Base-by-base conservation (phyloP, 2,888 invertebrate species). In the Melipona beecheii region DNA sequence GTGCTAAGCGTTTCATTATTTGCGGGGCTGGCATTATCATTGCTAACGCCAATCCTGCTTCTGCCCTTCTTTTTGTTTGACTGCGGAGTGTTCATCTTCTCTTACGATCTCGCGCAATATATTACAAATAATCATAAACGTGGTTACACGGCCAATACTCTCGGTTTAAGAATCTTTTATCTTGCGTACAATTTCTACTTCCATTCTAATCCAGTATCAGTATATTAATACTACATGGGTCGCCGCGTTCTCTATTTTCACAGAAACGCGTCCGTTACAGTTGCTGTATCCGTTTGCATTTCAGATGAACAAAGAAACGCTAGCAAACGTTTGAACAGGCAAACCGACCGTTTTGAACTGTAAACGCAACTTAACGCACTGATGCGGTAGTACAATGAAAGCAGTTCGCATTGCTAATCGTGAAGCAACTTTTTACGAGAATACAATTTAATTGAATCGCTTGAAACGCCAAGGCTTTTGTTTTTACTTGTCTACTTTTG, bases 21-120 rank as follows among this genome's bases (percentile, higher is more conserved):
- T 69, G 89, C 88, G 15, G 91, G 75, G n/a, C 85, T 90, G 9
- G 82, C 24, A 13, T 87, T 88, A 31, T 92, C 92, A 11, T 89
- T 90, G n/a, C 90, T 89, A 13, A 90, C 84, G n/a, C 92, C 91
- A 27, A 92, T 91, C 86, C 93, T 92, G 69, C 89, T 94, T 66
- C 94, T 89, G 56, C 93, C 92, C 77, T 94, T 94, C 72, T 93
- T 94, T 86, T 94, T 94, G 79, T 93, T 93, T 6, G 92, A 92
- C 43, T 92, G 93, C 4, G 93, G 92, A n/a, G 93, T 93, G 78
- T 92, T 92, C 91, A 93, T 91, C 58, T 80, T 91, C 56, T 62
- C 52, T 66, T 4, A 58, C 31, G 5, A 54, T 50, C 68, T 31
- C 5, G 15, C 36, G 50, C 58, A 60, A 24, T 70, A 19, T 60